A percentile compares a stretch with the other conserved stretches of the same genome.
phyloP scores from a whole-genome alignment of 2,113 vertebrate genomes.

The Tyto alba region DNA sequence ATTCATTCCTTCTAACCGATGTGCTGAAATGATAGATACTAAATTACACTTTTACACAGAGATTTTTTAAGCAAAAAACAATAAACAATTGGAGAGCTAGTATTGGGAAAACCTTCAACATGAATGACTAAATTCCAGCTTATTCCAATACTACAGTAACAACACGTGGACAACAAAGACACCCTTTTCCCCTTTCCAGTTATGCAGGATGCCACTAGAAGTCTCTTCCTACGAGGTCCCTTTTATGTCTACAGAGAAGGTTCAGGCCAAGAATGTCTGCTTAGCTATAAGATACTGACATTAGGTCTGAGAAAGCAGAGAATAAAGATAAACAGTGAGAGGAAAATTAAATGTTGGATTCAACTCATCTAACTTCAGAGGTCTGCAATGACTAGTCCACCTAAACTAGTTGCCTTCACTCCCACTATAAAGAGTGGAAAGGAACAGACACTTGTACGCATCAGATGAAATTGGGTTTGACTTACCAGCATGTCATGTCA shows the following conservation, averaged over 20 bases:
- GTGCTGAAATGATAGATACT: neutral
- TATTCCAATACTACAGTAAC: neutral
- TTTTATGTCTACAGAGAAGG: neutral
- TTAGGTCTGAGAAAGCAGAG: neutral
- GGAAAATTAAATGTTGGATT: neutral
- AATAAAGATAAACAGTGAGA: neutral
- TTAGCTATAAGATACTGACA: neutral
- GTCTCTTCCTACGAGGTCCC: neutral
- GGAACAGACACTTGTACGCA: neutral
- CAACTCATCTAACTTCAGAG: neutral
- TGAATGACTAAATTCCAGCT: neutral
- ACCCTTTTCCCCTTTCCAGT: neutral
- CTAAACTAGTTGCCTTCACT: neutral
- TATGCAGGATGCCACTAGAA: neutral
- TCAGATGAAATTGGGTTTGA: neutral
- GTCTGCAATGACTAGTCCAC: fast-evolving
- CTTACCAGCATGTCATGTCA: neutral
- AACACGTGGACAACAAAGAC: neutral
- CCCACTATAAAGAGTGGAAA: neutral
- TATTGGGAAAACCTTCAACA: neutral
- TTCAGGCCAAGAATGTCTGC: neutral
- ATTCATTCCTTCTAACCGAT: neutral
- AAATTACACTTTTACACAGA: neutral
- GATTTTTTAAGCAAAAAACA: neutral
- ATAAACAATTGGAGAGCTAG: fast-evolving